These are phyloP conservation scores for Helicoverpa assulta DNA, from an alignment of 2,888 invertebrate species.

Conservation along the genomic window DNA sequence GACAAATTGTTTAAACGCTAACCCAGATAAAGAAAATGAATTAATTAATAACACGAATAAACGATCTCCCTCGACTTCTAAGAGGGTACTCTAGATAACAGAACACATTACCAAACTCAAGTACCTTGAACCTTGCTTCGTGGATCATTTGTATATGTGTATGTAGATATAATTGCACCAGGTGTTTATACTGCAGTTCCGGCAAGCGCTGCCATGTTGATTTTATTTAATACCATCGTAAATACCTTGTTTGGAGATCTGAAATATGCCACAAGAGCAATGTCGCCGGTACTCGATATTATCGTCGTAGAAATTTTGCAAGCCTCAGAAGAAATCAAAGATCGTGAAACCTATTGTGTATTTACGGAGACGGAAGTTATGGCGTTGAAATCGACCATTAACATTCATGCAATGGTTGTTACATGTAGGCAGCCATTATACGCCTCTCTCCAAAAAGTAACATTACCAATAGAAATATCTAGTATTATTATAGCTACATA, in stretches of 20 bases:
- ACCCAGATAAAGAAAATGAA: neutral
- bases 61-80: no score
- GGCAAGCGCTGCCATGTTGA: no score
- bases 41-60: neutral
- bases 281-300: slow-evolving; percentile 15
- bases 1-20: slow-evolving; percentile 9
- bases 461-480: slow-evolving; percentile 13
- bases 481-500: no score
- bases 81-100: neutral
- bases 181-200: neutral
- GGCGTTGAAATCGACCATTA: slow-evolving; percentile 43
- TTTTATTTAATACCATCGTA: no score
- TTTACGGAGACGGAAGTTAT: slow-evolving; percentile 45
- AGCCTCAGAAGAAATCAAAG: slow-evolving; percentile 20
- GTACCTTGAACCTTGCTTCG: neutral
- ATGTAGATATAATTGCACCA: neutral
- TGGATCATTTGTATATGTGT: neutral
- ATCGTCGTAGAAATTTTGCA: slow-evolving; percentile 15
- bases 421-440: slow-evolving; percentile 19
- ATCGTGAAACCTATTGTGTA: slow-evolving; percentile 18
- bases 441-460: slow-evolving; percentile 30
- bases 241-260: neutral
- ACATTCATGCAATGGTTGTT: slow-evolving; percentile 40
- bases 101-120: neutral
- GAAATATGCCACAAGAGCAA: neutral